phyloP scores from a whole-genome alignment of 1,140 invertebrate genomes.

The Amyelois transitella region DNA sequence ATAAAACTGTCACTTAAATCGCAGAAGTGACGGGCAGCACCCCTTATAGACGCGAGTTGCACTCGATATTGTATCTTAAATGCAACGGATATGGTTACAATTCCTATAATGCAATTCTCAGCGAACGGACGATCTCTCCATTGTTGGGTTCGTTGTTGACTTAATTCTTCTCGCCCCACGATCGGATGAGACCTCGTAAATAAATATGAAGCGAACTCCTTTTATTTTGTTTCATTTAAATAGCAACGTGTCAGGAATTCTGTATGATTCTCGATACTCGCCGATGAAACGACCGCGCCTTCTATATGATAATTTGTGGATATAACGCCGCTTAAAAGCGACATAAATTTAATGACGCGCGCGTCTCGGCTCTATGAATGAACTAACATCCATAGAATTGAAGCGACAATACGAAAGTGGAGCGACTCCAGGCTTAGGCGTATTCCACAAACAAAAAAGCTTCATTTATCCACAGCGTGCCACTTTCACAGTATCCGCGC shows the following conservation, averaged over 20 bases:
- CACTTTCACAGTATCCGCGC: constrained; percentile 71
- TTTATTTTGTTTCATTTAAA: constrained; percentile 22
- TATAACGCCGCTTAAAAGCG: constrained; percentile 29
- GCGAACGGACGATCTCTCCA: constrained; percentile 38
- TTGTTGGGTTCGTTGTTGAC: constrained; percentile 65
- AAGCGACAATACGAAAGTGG: constrained; percentile 65
- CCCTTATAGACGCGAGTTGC: constrained; percentile 28
- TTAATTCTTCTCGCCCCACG: constrained; percentile 57
- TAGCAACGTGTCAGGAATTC: constrained; percentile 3
- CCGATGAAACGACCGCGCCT: neutral
- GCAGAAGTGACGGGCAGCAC: constrained; percentile 61
- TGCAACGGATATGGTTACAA: constrained; percentile 21
- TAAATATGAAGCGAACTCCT: constrained; percentile 54
- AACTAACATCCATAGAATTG: constrained; percentile 67
- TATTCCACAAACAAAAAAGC: constrained; percentile 68
- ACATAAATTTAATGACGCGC: constrained; percentile 54
- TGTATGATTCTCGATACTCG: neutral
- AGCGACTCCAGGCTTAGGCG: constrained; percentile 61
- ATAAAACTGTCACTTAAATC: constrained; percentile 84
- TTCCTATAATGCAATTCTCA: constrained; percentile 14
- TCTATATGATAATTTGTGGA: constrained; percentile 29
- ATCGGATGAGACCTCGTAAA: constrained; percentile 55
- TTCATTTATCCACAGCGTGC: constrained; percentile 71
- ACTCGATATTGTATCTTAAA: constrained; percentile 33
- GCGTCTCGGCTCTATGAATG: constrained; percentile 39